Conservation (phyloP, 1,140 invertebrate genomes). For the Aphaenogaster rudis region DNA sequence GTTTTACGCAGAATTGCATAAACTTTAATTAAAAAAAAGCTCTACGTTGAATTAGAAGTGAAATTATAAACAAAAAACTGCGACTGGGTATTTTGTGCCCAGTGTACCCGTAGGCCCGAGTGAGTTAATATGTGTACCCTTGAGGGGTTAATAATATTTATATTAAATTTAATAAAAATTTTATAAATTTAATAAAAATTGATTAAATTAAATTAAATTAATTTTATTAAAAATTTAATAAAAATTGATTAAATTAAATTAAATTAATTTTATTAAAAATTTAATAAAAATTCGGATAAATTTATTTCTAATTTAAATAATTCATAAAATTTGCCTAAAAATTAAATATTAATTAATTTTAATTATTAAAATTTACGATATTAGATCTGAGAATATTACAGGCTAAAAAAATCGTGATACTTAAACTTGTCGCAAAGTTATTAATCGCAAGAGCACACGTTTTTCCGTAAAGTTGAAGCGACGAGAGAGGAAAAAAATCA, state of each 20-base stretch:
- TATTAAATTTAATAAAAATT: no score
- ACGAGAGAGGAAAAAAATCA: conserved; percentile 4
- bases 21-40: no score
- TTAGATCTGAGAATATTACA: not conserved
- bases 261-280: no score
- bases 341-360: conserved; percentile 1
- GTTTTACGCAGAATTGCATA: no score
- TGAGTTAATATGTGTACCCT: no score
- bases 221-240: no score
- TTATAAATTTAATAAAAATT: not conserved
- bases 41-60: no score
- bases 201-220: not conserved
- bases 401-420: not conserved
- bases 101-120: no score
- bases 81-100: no score
- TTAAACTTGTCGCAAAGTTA: conserved; percentile 1
- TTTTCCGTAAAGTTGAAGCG: conserved; percentile 11
- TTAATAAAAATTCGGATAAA: not conserved
- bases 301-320: conserved; percentile 5
- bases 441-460: conserved; percentile 21
- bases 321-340: not conserved
- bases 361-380: not conserved
- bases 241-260: not conserved
- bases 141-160: no score
- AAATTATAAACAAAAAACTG: no score